phyloP scores from a whole-genome alignment of 1,140 invertebrate species.

The Bombus turneri region DNA sequence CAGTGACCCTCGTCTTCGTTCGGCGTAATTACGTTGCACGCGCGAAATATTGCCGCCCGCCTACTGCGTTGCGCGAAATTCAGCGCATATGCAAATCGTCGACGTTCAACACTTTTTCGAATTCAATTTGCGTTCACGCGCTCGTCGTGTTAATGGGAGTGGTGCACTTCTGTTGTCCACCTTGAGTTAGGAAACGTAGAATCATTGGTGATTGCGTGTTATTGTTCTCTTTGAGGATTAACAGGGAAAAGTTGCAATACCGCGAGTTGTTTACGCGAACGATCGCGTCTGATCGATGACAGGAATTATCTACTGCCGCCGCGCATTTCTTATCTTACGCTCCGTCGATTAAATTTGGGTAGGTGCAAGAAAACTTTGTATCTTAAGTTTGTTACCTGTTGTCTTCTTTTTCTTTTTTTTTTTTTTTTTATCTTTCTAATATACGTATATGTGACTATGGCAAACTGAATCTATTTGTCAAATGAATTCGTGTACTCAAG shows the following conservation, averaged over 20 bases:
- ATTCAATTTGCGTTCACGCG: neutral
- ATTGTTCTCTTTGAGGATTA: too few species aligned
- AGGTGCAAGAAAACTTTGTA: neutral
- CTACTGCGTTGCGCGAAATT: conserved; percentile 51
- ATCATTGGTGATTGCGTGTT: too few species aligned
- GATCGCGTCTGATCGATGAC: neutral
- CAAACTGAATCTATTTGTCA: too few species aligned
- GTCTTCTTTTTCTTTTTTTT: neutral
- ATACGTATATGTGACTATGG: too few species aligned
- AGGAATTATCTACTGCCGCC: neutral
- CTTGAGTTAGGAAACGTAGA: too few species aligned
- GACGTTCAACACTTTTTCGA: neutral
- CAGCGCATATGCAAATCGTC: conserved; percentile 36
- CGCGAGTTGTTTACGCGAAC: neutral
- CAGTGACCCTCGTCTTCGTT: conserved; percentile 31
- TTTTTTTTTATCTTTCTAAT: too few species aligned
- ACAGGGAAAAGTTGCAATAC: neutral
- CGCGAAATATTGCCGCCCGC: conserved; percentile 26
- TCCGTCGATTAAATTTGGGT: neutral
- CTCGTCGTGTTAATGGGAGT: neutral
- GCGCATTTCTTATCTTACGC: neutral
- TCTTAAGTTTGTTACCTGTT: neutral
- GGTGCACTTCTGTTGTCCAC: too few species aligned
- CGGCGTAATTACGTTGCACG: conserved; percentile 44
- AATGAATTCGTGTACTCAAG: too few species aligned